These are phyloP conservation scores for Fundulus diaphanus DNA, from an alignment of 2,797 vertebrate species.

Conservation along the genomic window DNA sequence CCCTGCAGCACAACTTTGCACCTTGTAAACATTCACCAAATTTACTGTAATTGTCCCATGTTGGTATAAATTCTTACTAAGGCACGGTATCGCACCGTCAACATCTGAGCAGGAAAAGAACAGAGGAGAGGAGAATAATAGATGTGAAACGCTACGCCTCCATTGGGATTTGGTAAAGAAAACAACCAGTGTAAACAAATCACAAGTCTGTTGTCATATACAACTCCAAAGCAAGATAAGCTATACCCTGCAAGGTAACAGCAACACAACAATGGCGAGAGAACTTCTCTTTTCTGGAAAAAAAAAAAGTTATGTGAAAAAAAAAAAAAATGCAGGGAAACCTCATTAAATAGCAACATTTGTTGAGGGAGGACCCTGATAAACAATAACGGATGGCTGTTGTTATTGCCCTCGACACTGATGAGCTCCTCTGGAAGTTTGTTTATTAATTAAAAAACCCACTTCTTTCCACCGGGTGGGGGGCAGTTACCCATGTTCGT, in stretches of 20 bases:
- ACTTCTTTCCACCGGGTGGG: constrained; percentile 66
- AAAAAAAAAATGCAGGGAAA: constrained; percentile 82
- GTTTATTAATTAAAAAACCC: constrained; percentile 99
- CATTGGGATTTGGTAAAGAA: constrained; percentile 79
- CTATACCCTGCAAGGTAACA: constrained; percentile 50
- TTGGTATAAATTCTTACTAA: constrained; percentile 83
- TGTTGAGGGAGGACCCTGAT: constrained; percentile 97
- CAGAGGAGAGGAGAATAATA: constrained; percentile 70
- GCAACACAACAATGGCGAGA: constrained; percentile 59
- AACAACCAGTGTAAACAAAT: constrained; percentile 79
- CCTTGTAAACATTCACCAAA: constrained; percentile 84
- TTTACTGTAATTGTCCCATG: constrained; percentile 85
- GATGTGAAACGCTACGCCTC: constrained; percentile 72
- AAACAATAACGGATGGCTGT: constrained; percentile 99
- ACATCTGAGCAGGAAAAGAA: constrained; percentile 75
- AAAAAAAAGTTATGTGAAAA: constrained; percentile 98
- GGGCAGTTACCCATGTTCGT: constrained; percentile 62
- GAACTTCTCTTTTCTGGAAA: constrained; percentile 79
- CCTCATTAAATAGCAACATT: constrained; percentile 99
- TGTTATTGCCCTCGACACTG: constrained; percentile 99
- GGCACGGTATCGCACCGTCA: constrained; percentile 70
- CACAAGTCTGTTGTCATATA: constrained; percentile 67
- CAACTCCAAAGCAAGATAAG: constrained; percentile 74
- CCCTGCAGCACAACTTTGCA: constrained; percentile 86
- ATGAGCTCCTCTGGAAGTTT: constrained; percentile 99